A percentile compares a stretch with the other conserved stretches of the same genome.
Evolutionary conservation across 1,140 invertebrate genomes (phyloP).

Genomic region (Mamestra configurata): DNA sequence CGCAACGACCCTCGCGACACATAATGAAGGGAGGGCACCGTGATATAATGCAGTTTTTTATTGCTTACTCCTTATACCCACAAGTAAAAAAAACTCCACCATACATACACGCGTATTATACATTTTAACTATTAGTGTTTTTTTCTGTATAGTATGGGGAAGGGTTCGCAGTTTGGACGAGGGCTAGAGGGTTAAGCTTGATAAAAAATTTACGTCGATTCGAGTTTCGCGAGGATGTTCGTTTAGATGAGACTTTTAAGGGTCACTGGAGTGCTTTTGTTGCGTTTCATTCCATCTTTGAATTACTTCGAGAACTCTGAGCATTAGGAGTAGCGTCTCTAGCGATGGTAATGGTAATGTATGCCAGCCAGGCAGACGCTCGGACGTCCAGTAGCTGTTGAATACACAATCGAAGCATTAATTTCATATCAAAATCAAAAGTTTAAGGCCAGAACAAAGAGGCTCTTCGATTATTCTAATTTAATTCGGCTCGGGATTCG

Average conservation of each 20-base stretch:
- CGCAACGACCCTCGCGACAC: constrained; percentile 72
- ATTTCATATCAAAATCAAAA: constrained; percentile 58
- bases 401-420: constrained; percentile 54
- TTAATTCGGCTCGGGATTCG: constrained; percentile 74
- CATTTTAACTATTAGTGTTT: constrained; percentile 86
- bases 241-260: constrained; percentile 59
- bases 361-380: constrained; percentile 29
- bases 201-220: constrained; percentile 84
- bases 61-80: constrained; percentile 85
- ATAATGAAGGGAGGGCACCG: constrained; percentile 83
- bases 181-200: constrained; percentile 77
- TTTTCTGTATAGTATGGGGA: constrained; percentile 75
- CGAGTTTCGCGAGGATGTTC: constrained; percentile 71
- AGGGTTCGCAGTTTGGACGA: constrained; percentile 74
- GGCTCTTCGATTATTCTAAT: constrained; percentile 70
- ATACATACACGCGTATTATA: constrained; percentile 78
- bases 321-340: background rate
- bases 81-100: constrained; percentile 84
- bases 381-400: constrained; percentile 36
- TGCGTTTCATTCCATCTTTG: constrained; percentile 33
- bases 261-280: constrained; percentile 65
- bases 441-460: constrained; percentile 64
- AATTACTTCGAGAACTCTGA: constrained; percentile 8
- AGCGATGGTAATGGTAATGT: constrained; percentile 7
- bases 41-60: constrained; percentile 88